A percentile compares a stretch with the other conserved stretches of the same genome.
Conservation (phyloP, 2,888 invertebrate genomes). For the Megamerina dolium region DNA sequence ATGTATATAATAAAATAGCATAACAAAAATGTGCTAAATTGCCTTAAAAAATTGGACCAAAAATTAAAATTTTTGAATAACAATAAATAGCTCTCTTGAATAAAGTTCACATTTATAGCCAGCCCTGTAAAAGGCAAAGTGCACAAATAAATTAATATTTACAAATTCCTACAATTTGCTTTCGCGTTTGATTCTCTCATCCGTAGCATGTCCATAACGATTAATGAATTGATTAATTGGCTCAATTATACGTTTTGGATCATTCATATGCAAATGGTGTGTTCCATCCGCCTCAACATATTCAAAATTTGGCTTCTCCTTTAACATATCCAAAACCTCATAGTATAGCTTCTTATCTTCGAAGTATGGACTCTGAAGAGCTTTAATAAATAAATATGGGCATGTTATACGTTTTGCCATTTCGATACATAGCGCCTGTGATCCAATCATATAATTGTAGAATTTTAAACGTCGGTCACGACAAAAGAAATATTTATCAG, state of each 20-base stretch:
- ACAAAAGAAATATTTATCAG: slow-evolving; percentile 59
- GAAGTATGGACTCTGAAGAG: slow-evolving; percentile 53
- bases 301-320: slow-evolving; percentile 55
- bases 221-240: slow-evolving; percentile 57
- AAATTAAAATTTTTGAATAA: no score
- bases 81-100: no score
- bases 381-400: slow-evolving; percentile 61
- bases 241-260: slow-evolving; percentile 57
- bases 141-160: no score
- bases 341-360: slow-evolving; percentile 56
- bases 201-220: slow-evolving; percentile 52
- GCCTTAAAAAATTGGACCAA: no score
- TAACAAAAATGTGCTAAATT: no score
- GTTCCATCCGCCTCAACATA: slow-evolving; percentile 58
- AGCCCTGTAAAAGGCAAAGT: no score
- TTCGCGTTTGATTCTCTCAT: slow-evolving; percentile 23
- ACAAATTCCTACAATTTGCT: slow-evolving; percentile 37
- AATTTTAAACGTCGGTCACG: slow-evolving; percentile 62
- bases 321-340: slow-evolving; percentile 55
- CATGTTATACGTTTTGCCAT: slow-evolving; percentile 56
- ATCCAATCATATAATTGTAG: slow-evolving; percentile 43
- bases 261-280: slow-evolving; percentile 69
- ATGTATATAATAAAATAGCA: no score
- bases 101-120: no score
- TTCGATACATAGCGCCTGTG: slow-evolving; percentile 53